Conservation (phyloP, 2,113 vertebrate genomes). For the Lophotis ruficrista region DNA sequence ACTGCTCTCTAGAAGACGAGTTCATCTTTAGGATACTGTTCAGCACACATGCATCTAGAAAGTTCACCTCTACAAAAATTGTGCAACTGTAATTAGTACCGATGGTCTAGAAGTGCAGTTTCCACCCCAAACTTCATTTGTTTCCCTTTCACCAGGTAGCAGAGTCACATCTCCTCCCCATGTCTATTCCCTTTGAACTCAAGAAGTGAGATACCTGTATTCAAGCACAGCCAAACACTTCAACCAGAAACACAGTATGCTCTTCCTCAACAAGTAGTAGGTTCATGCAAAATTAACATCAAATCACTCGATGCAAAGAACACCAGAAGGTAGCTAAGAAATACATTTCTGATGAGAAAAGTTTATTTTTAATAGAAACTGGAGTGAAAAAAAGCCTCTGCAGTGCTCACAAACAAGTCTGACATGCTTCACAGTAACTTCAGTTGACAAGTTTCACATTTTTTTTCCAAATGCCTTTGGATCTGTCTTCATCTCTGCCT, state of each 20-base stretch:
- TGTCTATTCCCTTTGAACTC: neutral
- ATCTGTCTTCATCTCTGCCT: neutral
- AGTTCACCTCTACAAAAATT: neutral
- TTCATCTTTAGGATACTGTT: neutral
- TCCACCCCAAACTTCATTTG: neutral
- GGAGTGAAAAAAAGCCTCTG: neutral
- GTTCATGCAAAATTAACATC: neutral
- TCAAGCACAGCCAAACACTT: neutral
- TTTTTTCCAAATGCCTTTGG: neutral
- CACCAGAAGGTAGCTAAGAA: neutral
- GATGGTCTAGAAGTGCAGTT: neutral
- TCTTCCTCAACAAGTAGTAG: neutral
- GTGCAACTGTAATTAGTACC: accelerated
- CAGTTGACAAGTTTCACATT: neutral
- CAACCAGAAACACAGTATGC: neutral
- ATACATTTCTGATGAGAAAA: neutral
- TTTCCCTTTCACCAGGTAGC: neutral
- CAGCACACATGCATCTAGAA: neutral
- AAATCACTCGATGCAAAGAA: neutral
- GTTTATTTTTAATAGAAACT: conserved; percentile 53
- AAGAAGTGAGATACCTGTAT: neutral
- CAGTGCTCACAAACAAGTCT: neutral
- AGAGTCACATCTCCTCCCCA: neutral
- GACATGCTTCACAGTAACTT: neutral
- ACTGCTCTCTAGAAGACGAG: neutral